These are phyloP conservation scores for Lasioglossum villosulum DNA, from an alignment of 2,888 invertebrate genomes.

Conservation along the genomic window DNA sequence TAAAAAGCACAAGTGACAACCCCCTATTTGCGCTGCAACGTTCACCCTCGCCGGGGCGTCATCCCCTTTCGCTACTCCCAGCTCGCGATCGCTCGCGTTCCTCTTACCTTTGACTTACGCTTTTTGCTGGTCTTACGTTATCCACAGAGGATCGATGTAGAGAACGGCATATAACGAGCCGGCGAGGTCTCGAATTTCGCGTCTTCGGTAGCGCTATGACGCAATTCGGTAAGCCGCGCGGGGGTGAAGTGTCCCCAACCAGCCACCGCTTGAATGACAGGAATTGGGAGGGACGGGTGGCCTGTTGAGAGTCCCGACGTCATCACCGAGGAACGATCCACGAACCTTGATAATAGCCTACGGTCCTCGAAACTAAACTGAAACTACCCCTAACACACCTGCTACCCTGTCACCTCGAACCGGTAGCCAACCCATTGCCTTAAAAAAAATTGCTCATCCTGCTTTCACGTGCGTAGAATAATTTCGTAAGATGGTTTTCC, in stretches of 20 bases:
- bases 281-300: conserved; percentile 22
- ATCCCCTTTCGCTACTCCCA: conserved; percentile 23
- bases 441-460: not conserved
- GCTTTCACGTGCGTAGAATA: not conserved
- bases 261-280: not conserved
- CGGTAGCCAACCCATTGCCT: not conserved
- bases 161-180: conserved; percentile 60
- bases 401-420: not conserved
- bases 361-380: not conserved
- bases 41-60: not conserved
- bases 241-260: conserved; percentile 21
- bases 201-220: conserved; percentile 55
- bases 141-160: conserved; percentile 69
- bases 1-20: not conserved
- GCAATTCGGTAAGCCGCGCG: conserved; percentile 52
- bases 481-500: not conserved
- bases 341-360: not conserved
- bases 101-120: conserved; percentile 72
- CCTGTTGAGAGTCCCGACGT: not conserved
- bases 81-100: conserved; percentile 32
- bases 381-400: not conserved
- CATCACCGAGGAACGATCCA: not conserved
- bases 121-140: conserved; percentile 60
- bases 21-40: not conserved
- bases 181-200: conserved; percentile 54